Evolutionary conservation across 2,797 vertebrate species (phyloP).

Genomic region (Chaunax sp.): DNA sequence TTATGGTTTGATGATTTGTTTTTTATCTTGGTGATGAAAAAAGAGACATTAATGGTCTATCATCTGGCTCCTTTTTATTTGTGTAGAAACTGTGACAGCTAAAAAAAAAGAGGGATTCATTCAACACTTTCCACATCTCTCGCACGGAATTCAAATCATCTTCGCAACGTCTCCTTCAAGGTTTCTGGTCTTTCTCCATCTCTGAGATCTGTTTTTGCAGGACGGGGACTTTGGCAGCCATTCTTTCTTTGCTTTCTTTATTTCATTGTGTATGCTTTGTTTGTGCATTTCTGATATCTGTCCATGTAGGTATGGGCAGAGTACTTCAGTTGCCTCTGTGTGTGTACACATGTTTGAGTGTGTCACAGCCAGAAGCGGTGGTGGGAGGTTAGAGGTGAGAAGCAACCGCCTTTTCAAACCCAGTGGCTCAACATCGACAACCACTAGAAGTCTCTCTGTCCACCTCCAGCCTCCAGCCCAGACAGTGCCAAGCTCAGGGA

Average conservation of each 20-base stretch:
- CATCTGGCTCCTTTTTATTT: not conserved
- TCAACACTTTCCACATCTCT: not conserved
- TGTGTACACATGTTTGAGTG: constrained; percentile 9
- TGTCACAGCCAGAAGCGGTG: constrained; percentile 32
- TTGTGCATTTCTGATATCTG: too few relatives aligned
- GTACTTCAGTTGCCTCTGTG: too few relatives aligned
- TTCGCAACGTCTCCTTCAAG: not conserved
- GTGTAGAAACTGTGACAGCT: not conserved
- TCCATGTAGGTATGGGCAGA: too few relatives aligned
- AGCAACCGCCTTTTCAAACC: constrained; percentile 39
- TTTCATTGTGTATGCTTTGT: too few relatives aligned
- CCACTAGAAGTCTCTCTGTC: constrained; percentile 14
- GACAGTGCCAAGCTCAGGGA: constrained; percentile 46
- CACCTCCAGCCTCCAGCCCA: constrained; percentile 42
- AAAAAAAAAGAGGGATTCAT: constrained; percentile 8
- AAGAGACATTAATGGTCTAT: not conserved
- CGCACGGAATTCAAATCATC: not conserved
- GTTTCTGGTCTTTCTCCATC: not conserved
- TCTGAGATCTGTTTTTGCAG: not conserved
- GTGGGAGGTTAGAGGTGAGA: constrained; percentile 51
- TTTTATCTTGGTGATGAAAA: constrained; percentile 20
- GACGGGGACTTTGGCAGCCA: not conserved
- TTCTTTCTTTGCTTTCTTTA: not conserved
- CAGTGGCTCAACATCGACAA: constrained; percentile 41
- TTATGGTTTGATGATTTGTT: constrained; percentile 1